Conservation (phyloP, 1,140 invertebrate genomes). For the Ridgeia piscesae region DNA sequence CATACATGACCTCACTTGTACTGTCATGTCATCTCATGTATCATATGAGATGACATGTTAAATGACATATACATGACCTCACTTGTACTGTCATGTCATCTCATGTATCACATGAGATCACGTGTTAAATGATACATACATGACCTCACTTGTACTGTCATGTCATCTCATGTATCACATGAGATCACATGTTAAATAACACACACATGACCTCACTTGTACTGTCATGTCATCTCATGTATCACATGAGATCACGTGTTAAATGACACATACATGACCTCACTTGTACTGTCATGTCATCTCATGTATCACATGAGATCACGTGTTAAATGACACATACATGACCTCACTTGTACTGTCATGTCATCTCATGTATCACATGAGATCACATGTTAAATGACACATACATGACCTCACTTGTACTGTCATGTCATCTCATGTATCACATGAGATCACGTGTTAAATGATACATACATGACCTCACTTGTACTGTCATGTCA, state of each 20-base stretch:
- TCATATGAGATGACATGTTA: too few species aligned
- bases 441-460: too few species aligned
- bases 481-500: not conserved
- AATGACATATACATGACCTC: not conserved
- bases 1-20: not conserved
- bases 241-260: not conserved
- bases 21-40: not conserved
- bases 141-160: too few species aligned
- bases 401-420: not conserved
- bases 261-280: not conserved
- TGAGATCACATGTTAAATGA: not conserved
- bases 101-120: not conserved
- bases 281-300: too few species aligned
- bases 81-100: not conserved
- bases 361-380: not conserved
- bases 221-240: not conserved
- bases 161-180: too few species aligned
- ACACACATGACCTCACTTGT: not conserved
- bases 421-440: too few species aligned
- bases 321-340: not conserved
- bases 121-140: not conserved
- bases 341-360: not conserved
- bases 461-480: not conserved
- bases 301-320: too few species aligned
- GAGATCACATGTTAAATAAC: too few species aligned